These are phyloP conservation scores for Acanthopagrus latus DNA, from an alignment of 2,797 vertebrate genomes.

Conservation along the genomic window DNA sequence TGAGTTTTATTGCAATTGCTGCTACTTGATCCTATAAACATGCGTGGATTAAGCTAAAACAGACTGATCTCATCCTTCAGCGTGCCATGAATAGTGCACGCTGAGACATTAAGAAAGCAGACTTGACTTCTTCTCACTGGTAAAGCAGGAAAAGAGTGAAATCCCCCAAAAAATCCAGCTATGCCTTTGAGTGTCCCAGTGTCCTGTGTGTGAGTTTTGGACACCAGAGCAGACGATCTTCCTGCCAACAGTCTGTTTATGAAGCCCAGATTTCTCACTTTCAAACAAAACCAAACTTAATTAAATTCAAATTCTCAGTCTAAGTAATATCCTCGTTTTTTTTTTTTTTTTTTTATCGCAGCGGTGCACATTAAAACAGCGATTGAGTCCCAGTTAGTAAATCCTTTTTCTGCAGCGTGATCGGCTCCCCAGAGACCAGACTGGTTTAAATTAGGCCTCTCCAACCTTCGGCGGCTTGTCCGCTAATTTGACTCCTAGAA, in stretches of 20 bases:
- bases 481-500: slow-evolving; percentile 78
- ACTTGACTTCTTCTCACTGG: neutral
- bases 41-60: slow-evolving; percentile 23
- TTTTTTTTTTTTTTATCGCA: slow-evolving; percentile 19
- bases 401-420: slow-evolving; percentile 46
- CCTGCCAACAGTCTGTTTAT: slow-evolving; percentile 51
- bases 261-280: slow-evolving; percentile 52
- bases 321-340: slow-evolving; percentile 38
- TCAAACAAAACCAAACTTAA: slow-evolving; percentile 49
- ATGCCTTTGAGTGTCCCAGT: slow-evolving; percentile 23
- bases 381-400: slow-evolving; percentile 53
- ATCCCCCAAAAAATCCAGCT: neutral
- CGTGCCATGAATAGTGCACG: slow-evolving; percentile 15
- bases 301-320: slow-evolving; percentile 48
- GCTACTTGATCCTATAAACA: slow-evolving; percentile 39
- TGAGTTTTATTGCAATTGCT: slow-evolving; percentile 25
- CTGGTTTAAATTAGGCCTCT: slow-evolving; percentile 71
- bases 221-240: slow-evolving; percentile 37
- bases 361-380: slow-evolving; percentile 19
- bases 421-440: slow-evolving; percentile 42
- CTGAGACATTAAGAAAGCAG: slow-evolving; percentile 3
- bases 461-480: slow-evolving; percentile 47
- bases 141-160: slow-evolving; percentile 16
- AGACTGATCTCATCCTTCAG: slow-evolving; percentile 12
- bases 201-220: slow-evolving; percentile 59